phyloP scores from a whole-genome alignment of 2,797 vertebrate species.

The Periophthalmus magnuspinnatus region DNA sequence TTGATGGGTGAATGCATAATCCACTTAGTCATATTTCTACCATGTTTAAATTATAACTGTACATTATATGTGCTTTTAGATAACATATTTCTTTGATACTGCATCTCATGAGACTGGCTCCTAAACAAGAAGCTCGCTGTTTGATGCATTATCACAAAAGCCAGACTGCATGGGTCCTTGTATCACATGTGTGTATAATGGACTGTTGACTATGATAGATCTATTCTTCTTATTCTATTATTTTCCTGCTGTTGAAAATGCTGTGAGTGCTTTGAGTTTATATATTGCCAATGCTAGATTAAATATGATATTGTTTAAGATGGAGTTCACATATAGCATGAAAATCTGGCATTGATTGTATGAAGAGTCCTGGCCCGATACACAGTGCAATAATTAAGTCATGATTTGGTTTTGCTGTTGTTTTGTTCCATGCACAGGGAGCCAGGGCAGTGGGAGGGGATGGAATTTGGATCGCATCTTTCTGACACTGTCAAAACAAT shows the following conservation, averaged over 20 bases:
- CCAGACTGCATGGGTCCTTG: constrained; percentile 6
- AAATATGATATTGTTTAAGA: constrained; percentile 5
- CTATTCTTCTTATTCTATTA: constrained; percentile 29
- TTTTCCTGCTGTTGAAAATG: constrained; percentile 35
- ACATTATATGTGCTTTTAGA: not conserved
- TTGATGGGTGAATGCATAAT: not conserved
- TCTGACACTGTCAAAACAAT: constrained; percentile 53
- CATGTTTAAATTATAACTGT: not conserved
- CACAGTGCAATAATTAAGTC: constrained; percentile 33
- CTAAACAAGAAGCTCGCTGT: constrained; percentile 42
- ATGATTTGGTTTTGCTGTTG: constrained; percentile 36
- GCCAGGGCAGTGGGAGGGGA: constrained; percentile 37
- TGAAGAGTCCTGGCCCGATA: constrained; percentile 10
- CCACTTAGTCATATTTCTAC: not conserved
- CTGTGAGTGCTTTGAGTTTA: constrained; percentile 26
- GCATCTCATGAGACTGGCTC: not conserved
- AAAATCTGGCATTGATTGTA: constrained; percentile 42
- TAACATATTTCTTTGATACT: not conserved
- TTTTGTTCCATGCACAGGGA: constrained; percentile 25
- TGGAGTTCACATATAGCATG: not conserved
- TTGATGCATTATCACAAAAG: constrained; percentile 11
- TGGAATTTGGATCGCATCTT: constrained; percentile 26
- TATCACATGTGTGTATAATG: constrained; percentile 13
- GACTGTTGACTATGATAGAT: constrained; percentile 1
- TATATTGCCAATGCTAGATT: constrained; percentile 45